Conservation (phyloP, 2,888 invertebrate genomes). For the Amphipoea lucens region DNA sequence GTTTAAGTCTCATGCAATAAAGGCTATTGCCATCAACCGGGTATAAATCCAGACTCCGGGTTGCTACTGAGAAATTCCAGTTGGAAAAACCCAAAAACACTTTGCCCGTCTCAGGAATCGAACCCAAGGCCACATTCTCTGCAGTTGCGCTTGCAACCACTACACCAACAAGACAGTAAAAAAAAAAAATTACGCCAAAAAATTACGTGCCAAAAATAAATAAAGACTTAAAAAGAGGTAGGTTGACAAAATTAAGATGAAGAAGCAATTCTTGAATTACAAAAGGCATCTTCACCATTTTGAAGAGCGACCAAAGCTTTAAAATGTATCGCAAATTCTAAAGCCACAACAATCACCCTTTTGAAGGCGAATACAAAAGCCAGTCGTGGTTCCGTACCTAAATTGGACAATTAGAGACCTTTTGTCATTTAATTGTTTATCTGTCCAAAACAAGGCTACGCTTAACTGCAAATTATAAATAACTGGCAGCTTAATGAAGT, state of each 20-base stretch:
- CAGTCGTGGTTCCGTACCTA: conserved; percentile 73
- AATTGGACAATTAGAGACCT: conserved; percentile 79
- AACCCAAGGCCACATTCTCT: too few relatives aligned
- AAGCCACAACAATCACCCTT: conserved; percentile 67
- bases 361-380: conserved; percentile 67
- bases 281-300: conserved; percentile 39
- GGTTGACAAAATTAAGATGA: conserved; percentile 34
- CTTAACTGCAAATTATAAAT: conserved; percentile 74
- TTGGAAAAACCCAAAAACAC: too few relatives aligned
- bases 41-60: too few relatives aligned
- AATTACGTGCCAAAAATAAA: conserved; percentile 13
- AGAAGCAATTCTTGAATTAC: conserved; percentile 38
- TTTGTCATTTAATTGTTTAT: conserved; percentile 81
- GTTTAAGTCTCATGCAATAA: too few relatives aligned
- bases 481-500: conserved; percentile 71
- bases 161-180: background rate
- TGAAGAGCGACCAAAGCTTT: conserved; percentile 46
- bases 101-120: too few relatives aligned
- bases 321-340: conserved; percentile 63
- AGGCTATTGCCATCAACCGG: too few relatives aligned
- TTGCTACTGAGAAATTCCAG: too few relatives aligned
- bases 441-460: conserved; percentile 73
- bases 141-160: too few relatives aligned
- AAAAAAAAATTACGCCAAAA: background rate
- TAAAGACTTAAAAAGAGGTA: background rate